Percentiles rank a stretch among this genome's conserved stretches.
These are phyloP conservation scores for Sebastes taczanowskii DNA, from an alignment of 2,797 vertebrate species.

Conservation along the genomic window DNA sequence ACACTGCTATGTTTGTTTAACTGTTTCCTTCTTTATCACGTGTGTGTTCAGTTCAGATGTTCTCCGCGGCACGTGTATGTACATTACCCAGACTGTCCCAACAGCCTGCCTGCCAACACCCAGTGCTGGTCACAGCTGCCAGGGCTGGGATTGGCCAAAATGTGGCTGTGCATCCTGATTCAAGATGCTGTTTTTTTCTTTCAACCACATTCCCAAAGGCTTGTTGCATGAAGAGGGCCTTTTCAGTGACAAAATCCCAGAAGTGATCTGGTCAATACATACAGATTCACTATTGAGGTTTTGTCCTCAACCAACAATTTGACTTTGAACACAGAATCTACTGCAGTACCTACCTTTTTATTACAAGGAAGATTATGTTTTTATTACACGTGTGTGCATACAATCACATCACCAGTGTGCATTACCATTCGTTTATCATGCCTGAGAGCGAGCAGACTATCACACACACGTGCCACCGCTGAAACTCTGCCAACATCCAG, in stretches of 20 bases:
- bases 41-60: conserved; percentile 18
- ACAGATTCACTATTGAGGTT: not conserved
- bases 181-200: not conserved
- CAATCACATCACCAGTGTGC: conserved; percentile 4
- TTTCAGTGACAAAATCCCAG: not conserved
- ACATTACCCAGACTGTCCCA: conserved; percentile 4
- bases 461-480: conserved; percentile 4
- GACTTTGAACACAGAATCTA: not conserved
- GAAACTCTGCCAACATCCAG: conserved; percentile 23
- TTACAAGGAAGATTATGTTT: not conserved
- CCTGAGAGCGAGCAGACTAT: conserved; percentile 1
- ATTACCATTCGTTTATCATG: conserved; percentile 19
- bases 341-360: not conserved
- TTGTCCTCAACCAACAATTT: not conserved
- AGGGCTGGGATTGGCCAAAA: not conserved
- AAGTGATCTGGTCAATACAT: not conserved
- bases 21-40: conserved; percentile 34
- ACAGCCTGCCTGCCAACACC: conserved; percentile 9
- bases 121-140: conserved; percentile 18
- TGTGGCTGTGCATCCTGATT: not conserved
- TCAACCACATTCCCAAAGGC: not conserved
- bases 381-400: not conserved
- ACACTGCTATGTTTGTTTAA: conserved; percentile 39
- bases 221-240: not conserved
- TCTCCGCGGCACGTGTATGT: conserved; percentile 10